phyloP scores from a whole-genome alignment of 1,140 invertebrate genomes.

The Cyrtorhinus lividipennis region DNA sequence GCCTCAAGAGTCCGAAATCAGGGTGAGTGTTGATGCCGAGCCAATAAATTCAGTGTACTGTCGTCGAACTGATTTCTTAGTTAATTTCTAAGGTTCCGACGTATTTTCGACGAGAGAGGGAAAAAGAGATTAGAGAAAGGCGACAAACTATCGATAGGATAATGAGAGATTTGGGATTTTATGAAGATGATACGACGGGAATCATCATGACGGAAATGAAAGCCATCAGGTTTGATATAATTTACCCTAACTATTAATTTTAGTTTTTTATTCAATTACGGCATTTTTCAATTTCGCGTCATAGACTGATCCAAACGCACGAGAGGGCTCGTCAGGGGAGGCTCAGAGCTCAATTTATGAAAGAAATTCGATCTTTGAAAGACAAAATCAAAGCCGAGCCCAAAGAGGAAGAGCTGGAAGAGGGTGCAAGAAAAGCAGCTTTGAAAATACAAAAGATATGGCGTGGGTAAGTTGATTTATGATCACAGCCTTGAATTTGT shows the following conservation, averaged over 20 bases:
- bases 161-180: conserved; percentile 47
- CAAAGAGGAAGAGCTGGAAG: conserved; percentile 32
- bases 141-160: conserved; percentile 47
- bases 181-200: conserved; percentile 39
- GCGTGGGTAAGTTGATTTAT: conserved; percentile 58
- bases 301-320: conserved; percentile 62
- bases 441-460: conserved; percentile 67
- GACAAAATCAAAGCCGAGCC: conserved; percentile 38
- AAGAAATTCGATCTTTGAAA: conserved; percentile 64
- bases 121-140: conserved; percentile 41
- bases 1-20: conserved; percentile 29
- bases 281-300: neutral
- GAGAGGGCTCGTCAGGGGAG: conserved; percentile 81
- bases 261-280: neutral
- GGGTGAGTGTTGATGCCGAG: too few species aligned
- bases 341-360: conserved; percentile 68
- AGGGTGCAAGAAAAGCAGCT: conserved; percentile 42
- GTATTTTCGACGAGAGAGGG: conserved; percentile 37
- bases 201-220: conserved; percentile 58
- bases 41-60: too few species aligned
- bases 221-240: conserved; percentile 46
- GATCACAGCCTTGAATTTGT: too few species aligned
- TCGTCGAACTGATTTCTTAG: too few species aligned
- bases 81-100: conserved; percentile 4
- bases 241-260: neutral